Base-by-base conservation (phyloP, 2,797 vertebrate species). In the Microhierax caerulescens region DNA sequence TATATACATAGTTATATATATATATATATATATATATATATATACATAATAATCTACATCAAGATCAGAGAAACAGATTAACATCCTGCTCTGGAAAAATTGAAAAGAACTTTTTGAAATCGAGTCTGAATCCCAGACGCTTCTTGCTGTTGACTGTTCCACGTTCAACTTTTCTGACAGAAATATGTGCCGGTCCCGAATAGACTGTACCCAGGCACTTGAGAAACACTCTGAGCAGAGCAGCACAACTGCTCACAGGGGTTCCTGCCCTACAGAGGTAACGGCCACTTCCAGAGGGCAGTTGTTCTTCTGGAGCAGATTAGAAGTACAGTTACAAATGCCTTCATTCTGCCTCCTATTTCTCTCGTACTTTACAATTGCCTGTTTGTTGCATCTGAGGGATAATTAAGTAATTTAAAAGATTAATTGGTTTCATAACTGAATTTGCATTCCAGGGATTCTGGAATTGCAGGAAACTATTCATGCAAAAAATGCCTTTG, bases 351-450 rank as follows among this genome's bases (percentile, higher is more conserved):
- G 34, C 41, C 37, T 92, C 41, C 41, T 50, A 3, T 60, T 85
- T 85, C 63, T 75, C 51, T 90, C 1, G 0, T 84, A n/a, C 74
- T 93, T 92, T 88, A 88, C 69, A 79, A 37, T 75, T 86, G 91
- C 65, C 74, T 93, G 47, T 89, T 82, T 83, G 86, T 91, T 95
- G 60, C 34, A 85, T 91, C 51, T 54, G 70, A 74, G 74, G 77
- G 48, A 89, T 89, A 96, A 92, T 90, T 81, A 92, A 95, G 60
- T 89, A 68, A 74, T 96, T 89, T 68, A 87, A 95, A 92, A 89
- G 86, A 96, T 92, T 96, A 89, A 96, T 93, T 92, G 70, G 53
- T 91, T 93, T 96, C 72, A 93, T 96, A 94, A 94, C 81, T 81
- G 84, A 95, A 92, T 92, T 91, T 90, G 39, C 84, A 95, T 97